Evolutionary conservation across 1,140 invertebrate genomes (phyloP), one percentile per base, ranked within the genome.

Genomic region (Cyrtorhinus lividipennis): DNA sequence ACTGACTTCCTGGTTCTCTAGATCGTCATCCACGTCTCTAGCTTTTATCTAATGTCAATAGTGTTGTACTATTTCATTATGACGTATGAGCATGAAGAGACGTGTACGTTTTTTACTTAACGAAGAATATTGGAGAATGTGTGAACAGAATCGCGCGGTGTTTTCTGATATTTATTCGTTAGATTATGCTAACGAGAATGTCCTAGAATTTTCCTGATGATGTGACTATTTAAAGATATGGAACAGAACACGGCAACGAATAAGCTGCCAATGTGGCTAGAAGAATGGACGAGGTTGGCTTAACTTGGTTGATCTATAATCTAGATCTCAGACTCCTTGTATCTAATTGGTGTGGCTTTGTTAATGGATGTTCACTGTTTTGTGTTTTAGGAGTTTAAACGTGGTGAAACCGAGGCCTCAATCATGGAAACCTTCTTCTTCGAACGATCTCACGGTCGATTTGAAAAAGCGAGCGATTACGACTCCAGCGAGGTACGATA

Each of bases 231-330:
- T 53, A 20, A 53, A 20, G 48, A 53, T 13, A 53, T 53, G 48
- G 48, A 53, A 20, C 48, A 53, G 18, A 53, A 53, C 10, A 20
- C 18, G 10, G 20, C 12, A 3, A 53, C 5, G 5, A 53, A 66
- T 59, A 61, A 65, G 3, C 64, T 69, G 59, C 68, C 68, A 24
- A 64, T 65, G 48, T 69, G 68, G 68, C 62, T 69, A 15, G 65
- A 67, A 64, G 68, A 69, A 26, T 38, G 67, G 64, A 67, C 65
- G 12, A 67, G 64, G 67, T 68, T 30, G 65, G 38, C 23, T 5
- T 58, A 59, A 20, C 56, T 24, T n/a, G 23, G 27, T 56, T 24
- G 56, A 15, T 62, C 13, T 24, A 15, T 15, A 26, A 1, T 27
- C 13, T 13, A 2, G 45, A 56, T 56, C 1, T 65, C 18, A 44